Base-by-base conservation (phyloP, 2,797 vertebrate species). In the Heliangelus exortis region DNA sequence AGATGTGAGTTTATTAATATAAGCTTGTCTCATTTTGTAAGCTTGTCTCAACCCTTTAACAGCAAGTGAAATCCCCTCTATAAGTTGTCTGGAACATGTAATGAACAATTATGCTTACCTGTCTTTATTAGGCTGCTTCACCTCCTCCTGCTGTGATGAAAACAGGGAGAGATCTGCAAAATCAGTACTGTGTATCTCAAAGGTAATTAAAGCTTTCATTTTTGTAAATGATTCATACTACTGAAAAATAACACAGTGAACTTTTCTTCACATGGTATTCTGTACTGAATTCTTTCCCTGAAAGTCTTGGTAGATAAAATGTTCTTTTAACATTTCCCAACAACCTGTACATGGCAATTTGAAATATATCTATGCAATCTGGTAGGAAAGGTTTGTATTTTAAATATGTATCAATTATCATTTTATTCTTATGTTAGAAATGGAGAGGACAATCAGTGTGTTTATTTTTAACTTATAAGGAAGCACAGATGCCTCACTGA, bases 151-250 rank as follows among this genome's bases (percentile, higher is more conserved):
- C 47, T 87, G 84, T 59, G 87, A 59, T 45, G 67, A 76, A 92
- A 94, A 92, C 34, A 66, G 63, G 22, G 47, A 69, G 50, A 92
- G 28, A 65, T 55, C 85, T 76, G 25, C 48, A 66, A 84, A 79
- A 91, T 88, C 62, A 76, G 78, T 73, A 13, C 17, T 57, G 16
- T 7, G 45, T 59, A 59, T 79, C 48, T 89, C 41, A 69, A 71
- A 93, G 57, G 74, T 83, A 83, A 90, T 68, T 84, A 89, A 90
- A 85, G 57, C 23, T 84, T 77, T 48, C 66, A 29, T 90, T 96
- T 45, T 78, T 54, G 36, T 71, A 58, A 89, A 57, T 15, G 1
- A 33, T 83, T 83, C 34, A 5, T 33, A 14, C 15, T 53, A 51
- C 34, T 43, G 7, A 77, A 91, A 87, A 84, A 58, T 48, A 59